Base-by-base conservation (phyloP, 1,140 invertebrate species). In the Apis florea region DNA sequence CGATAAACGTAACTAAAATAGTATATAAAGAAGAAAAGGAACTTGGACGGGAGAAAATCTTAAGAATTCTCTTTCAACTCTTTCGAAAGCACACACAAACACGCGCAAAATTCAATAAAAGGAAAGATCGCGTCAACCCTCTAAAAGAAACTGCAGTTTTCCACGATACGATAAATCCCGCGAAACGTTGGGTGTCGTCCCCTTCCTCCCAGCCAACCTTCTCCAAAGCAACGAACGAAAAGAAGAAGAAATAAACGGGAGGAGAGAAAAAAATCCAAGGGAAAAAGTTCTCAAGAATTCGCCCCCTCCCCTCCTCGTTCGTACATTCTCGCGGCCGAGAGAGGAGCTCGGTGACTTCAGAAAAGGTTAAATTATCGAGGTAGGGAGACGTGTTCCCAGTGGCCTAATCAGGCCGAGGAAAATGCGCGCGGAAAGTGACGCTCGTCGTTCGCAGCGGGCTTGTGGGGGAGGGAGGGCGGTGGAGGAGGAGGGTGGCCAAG, bases 401-500 rank as follows among this genome's bases (percentile, higher is more conserved):
- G 89, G 83, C 88, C 86, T 91, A 92, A 92, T 92, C 88, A 90
- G 90, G 88, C 88, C 90, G 83, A 88, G 87, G 87, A 90, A 90
- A 90, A 89, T 87, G 86, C 84, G 82, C 70, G 74, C 73, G 85
- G 64, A 80, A 87, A 77, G 79, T 87, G 64, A 69, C 78, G 63
- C 56, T 72, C 76, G 64, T 79, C 79, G 67, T 68, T 79, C 47
- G 80, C 71, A n/a, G n/a, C n/a, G n/a, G 76, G 80, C 61, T 26
- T 8, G 59, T 61, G 59, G 79, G 85, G 74, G 82, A 63, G 69
- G 12, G 4, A 31, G 53, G 24, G 6, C 26, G 59, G 8, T 4
- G 73, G 54, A 17, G 58, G 26, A 26, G 15, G 73, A 31, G 56
- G 77, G 63, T 54, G 70, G 82, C 47, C 26, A 69, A 79, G 82